A percentile compares a stretch with the other conserved stretches of the same genome.
Conservation (phyloP, 2,113 vertebrate genomes). For the Piaya cayana region DNA sequence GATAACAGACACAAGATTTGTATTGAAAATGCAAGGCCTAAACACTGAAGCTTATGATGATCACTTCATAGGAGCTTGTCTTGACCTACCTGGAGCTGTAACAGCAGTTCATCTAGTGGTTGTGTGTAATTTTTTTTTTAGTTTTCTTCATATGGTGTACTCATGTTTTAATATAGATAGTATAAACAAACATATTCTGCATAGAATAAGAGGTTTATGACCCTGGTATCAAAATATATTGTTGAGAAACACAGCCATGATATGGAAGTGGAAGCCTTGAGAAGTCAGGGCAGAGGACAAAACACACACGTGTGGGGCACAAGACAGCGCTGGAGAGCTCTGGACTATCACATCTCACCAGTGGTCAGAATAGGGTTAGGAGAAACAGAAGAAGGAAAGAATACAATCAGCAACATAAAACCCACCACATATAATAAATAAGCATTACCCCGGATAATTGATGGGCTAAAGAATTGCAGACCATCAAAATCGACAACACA, state of each 20-base stretch:
- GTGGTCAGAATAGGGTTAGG: not conserved
- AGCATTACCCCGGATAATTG: not conserved
- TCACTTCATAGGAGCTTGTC: not conserved
- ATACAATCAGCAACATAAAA: not conserved
- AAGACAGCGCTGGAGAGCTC: not conserved
- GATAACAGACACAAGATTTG: not conserved
- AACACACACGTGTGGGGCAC: not conserved
- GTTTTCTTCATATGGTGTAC: not conserved
- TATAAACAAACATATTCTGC: not conserved
- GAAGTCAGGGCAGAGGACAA: fast-evolving
- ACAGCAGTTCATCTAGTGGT: not conserved
- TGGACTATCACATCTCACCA: not conserved
- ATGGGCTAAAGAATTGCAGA: not conserved
- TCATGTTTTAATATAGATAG: not conserved
- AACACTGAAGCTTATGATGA: not conserved
- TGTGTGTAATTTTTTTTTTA: not conserved
- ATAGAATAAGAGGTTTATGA: not conserved
- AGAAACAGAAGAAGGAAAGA: not conserved
- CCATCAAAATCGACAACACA: not conserved
- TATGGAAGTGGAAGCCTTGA: not conserved
- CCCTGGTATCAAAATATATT: fast-evolving
- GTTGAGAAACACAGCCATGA: not conserved
- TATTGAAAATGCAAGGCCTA: not conserved
- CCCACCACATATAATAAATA: not conserved
- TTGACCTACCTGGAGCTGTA: not conserved